phyloP scores from a whole-genome alignment of 2,888 invertebrate species.

The Acleris laterana region DNA sequence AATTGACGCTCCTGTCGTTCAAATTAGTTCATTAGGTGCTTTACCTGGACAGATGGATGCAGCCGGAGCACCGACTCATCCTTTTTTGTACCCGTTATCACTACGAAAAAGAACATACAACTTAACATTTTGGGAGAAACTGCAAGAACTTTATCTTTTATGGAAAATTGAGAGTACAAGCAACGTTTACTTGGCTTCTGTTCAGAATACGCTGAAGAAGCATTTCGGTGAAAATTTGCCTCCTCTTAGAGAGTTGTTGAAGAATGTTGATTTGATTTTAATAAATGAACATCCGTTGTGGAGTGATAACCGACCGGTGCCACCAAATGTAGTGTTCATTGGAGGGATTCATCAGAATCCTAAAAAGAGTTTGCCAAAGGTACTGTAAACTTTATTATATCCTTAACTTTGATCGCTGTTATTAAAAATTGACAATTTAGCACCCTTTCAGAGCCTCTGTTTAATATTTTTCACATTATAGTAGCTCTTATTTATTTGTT shows the following conservation, averaged over 20 bases:
- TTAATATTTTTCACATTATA: too few relatives aligned
- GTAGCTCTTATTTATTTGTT: too few relatives aligned
- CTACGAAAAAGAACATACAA: slow-evolving; percentile 44
- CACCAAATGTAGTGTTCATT: slow-evolving; percentile 61
- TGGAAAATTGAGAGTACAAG: neutral
- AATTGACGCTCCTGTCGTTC: slow-evolving; percentile 52
- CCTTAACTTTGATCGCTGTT: too few relatives aligned
- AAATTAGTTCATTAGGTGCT: slow-evolving; percentile 51
- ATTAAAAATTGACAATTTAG: neutral
- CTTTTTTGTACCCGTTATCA: slow-evolving; percentile 41
- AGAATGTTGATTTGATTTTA: slow-evolving; percentile 61
- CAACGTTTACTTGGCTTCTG: slow-evolving; percentile 14
- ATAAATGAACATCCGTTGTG: slow-evolving; percentile 59
- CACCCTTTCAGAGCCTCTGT: too few relatives aligned
- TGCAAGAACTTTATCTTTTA: slow-evolving; percentile 37
- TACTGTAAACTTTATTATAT: slow-evolving; percentile 38
- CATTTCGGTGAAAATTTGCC: slow-evolving; percentile 47
- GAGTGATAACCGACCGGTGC: slow-evolving; percentile 50
- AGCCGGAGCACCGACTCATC: slow-evolving; percentile 47
- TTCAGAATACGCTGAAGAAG: slow-evolving; percentile 38
- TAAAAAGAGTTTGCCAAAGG: slow-evolving; percentile 62
- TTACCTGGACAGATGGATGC: neutral
- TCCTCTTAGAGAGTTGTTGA: slow-evolving; percentile 41
- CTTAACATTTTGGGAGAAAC: slow-evolving; percentile 48
- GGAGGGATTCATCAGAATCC: slow-evolving; percentile 64